Evolutionary conservation across 2,113 vertebrate species (phyloP), one percentile per base, ranked within the genome.

Genomic region (Sinosuthora webbiana): DNA sequence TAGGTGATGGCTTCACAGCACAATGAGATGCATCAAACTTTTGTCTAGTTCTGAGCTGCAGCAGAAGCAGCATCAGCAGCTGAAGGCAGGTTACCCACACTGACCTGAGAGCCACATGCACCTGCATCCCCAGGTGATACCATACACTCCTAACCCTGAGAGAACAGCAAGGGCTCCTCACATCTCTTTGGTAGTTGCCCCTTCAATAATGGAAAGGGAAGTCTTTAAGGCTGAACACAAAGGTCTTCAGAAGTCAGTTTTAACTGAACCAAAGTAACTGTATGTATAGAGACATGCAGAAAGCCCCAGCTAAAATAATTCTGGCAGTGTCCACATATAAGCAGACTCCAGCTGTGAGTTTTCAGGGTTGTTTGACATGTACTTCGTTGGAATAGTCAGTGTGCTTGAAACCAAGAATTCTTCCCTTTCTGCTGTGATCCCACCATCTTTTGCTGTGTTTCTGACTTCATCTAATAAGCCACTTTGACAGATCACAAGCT

Each of bases 21-120:
- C 50, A 44, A 37, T 0, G 0, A 71, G 44, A 59, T 7, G 7
- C 7, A 35, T 28, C 33, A 45, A 39, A 59, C 2, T 53, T 37
- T 10, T 41, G 17, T 35, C 77, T 24, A 14, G 50, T 13, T 78
- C 64, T 41, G 42, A 55, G 52, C 50, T 63, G 52, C 35, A 77
- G 83, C 39, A 70, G 60, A 50, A 70, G 52, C 56, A 59, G 1
- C 4, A 74, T 17, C 25, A 64, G 83, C 64, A 89, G 33, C 45
- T 30, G 44, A 78, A 87, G 83, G 39, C 50, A 84, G 41, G 41
- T 71, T 39, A 53, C 23, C 28, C 4, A 1, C 14, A 8, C 35
- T 17, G 33, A 62, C 31, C 30, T 65, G n/a, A 42, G 17, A 31
- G n/a, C 33, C 6, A 5, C 14, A 9, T 1, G 0, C 5, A 5